Evolutionary conservation across 2,797 vertebrate genomes (phyloP).

Genomic region (Danio kyathit): DNA sequence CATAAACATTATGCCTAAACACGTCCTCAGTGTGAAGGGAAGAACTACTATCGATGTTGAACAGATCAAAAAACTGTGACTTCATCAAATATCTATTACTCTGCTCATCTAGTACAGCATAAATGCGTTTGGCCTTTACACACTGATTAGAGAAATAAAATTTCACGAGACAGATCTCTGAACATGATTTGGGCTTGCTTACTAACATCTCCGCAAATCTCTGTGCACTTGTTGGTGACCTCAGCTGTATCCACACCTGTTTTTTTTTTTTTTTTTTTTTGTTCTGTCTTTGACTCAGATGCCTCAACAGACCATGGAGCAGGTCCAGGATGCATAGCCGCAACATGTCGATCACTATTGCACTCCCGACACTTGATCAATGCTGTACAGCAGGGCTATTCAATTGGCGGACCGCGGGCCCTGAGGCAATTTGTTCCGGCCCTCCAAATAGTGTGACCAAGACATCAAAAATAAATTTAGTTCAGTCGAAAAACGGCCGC

Average conservation of each 20-base stretch:
- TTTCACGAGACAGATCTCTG: too few relatives aligned
- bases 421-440: too few relatives aligned
- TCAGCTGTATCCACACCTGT: not conserved
- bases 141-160: too few relatives aligned
- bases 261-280: too few relatives aligned
- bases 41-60: not conserved
- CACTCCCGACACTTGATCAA: not conserved
- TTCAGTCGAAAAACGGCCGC: too few relatives aligned
- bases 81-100: conserved; percentile 10
- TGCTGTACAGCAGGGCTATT: too few relatives aligned
- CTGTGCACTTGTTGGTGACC: not conserved
- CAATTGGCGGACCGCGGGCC: too few relatives aligned
- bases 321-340: conserved; percentile 2
- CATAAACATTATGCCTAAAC: too few relatives aligned
- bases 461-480: too few relatives aligned
- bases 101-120: too few relatives aligned
- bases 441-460: too few relatives aligned
- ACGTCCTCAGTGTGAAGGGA: not conserved
- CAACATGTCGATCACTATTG: not conserved
- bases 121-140: too few relatives aligned
- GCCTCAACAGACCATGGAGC: not conserved
- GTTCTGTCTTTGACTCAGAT: not conserved
- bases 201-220: not conserved
- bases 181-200: conserved; percentile 1
- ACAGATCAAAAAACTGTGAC: not conserved